phyloP scores from a whole-genome alignment of 2,797 vertebrate species.

The Lepus townsendii region DNA sequence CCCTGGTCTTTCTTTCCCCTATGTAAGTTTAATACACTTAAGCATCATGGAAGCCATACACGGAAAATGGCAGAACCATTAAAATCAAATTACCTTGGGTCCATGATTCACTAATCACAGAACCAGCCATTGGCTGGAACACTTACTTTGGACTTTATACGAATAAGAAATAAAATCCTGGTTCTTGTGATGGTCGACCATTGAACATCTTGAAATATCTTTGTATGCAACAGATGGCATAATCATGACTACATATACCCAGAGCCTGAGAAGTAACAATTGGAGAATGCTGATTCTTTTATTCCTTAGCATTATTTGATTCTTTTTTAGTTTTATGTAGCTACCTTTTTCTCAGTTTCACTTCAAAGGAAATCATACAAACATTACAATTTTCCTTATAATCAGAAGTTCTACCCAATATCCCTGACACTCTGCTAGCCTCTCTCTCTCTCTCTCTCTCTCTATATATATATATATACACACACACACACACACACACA shows the following conservation, averaged over 20 bases:
- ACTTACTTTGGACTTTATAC: background rate
- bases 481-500: background rate
- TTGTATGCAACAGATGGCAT: background rate
- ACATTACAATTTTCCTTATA: background rate
- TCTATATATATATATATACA: background rate
- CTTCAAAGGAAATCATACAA: slow-evolving; percentile 35
- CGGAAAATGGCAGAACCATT: background rate
- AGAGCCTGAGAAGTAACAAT: slow-evolving; percentile 10
- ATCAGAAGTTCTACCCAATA: background rate
- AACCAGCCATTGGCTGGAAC: background rate
- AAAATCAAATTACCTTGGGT: background rate
- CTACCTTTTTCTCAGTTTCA: background rate
- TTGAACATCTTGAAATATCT: background rate
- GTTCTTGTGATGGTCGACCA: background rate
- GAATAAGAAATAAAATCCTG: background rate
- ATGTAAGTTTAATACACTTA: background rate
- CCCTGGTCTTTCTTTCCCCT: background rate
- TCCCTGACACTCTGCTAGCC: background rate
- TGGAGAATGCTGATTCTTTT: background rate
- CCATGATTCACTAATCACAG: background rate
- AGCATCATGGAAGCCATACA: background rate
- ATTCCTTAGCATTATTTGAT: background rate
- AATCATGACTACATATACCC: background rate
- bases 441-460: background rate
- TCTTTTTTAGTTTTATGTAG: background rate